These are phyloP conservation scores for Seladonia tumulorum DNA, from an alignment of 2,888 invertebrate genomes.

Conservation along the genomic window DNA sequence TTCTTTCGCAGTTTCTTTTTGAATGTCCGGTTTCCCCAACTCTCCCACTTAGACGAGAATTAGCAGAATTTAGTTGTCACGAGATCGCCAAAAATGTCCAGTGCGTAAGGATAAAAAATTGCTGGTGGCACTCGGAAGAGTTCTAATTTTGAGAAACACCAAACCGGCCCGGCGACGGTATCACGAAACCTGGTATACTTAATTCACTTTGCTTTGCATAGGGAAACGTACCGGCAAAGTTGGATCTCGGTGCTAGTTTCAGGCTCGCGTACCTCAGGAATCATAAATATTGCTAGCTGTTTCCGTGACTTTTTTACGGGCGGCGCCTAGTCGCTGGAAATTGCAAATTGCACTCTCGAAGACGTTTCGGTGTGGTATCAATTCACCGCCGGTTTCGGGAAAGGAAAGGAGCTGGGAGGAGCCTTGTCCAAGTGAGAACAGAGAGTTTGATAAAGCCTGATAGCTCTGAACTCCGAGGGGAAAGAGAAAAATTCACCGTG, in stretches of 20 bases:
- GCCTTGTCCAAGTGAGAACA: not conserved
- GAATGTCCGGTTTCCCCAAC: too few species aligned
- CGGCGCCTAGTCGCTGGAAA: constrained; percentile 17
- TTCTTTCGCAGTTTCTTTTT: too few species aligned
- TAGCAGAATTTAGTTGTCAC: too few species aligned
- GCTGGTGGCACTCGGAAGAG: too few species aligned
- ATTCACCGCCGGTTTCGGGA: constrained; percentile 33
- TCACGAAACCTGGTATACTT: not conserved
- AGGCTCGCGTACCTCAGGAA: constrained; percentile 24
- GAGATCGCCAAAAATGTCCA: too few species aligned
- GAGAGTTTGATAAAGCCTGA: not conserved
- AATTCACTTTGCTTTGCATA: constrained; percentile 44
- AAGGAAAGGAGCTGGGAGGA: not conserved
- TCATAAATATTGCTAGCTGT: constrained; percentile 39
- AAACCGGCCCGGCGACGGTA: not conserved
- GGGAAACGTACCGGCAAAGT: constrained; percentile 14
- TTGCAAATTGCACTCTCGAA: constrained; percentile 40
- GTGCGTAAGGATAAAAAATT: too few species aligned
- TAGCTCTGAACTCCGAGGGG: too few species aligned
- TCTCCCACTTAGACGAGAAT: too few species aligned
- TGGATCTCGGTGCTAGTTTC: constrained; percentile 22
- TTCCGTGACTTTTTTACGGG: constrained; percentile 31
- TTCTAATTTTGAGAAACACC: too few species aligned
- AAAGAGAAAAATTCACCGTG: not conserved
- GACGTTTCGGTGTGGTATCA: constrained; percentile 27